Percentiles rank a stretch among this genome's conserved stretches.
Conservation (phyloP, 2,888 invertebrate species). For the Xanthorhoe spadicearia region DNA sequence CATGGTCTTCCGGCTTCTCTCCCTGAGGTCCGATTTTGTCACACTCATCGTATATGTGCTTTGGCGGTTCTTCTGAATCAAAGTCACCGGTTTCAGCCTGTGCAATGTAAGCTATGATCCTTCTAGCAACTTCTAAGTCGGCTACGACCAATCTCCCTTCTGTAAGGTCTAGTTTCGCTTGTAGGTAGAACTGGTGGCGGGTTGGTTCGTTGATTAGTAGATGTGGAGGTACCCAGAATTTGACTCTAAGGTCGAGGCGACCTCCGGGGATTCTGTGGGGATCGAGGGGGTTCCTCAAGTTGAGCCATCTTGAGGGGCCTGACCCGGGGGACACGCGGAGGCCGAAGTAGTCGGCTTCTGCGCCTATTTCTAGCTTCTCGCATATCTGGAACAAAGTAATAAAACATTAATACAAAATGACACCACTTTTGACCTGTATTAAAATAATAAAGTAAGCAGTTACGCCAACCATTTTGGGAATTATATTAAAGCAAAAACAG, state of each 20-base stretch:
- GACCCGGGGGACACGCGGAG: conserved; percentile 85
- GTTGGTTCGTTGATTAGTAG: conserved; percentile 93
- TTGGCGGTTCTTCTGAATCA: conserved; percentile 85
- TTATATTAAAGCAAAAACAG: neutral
- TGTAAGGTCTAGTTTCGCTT: conserved; percentile 90
- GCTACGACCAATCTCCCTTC: conserved; percentile 89
- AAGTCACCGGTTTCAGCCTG: conserved; percentile 90
- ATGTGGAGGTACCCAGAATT: conserved; percentile 97
- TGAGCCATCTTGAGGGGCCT: conserved; percentile 93
- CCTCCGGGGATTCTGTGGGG: conserved; percentile 88
- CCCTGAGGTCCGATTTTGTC: conserved; percentile 86
- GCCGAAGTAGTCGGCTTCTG: conserved; percentile 95
- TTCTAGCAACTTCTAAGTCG: conserved; percentile 88
- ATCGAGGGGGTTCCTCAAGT: conserved; percentile 92
- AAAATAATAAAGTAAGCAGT: neutral
- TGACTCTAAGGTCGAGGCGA: conserved; percentile 90
- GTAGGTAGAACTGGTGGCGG: conserved; percentile 94
- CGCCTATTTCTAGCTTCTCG: conserved; percentile 91
- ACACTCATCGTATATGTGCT: conserved; percentile 86
- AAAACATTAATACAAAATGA: neutral
- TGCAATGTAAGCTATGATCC: conserved; percentile 90
- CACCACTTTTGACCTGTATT: neutral
- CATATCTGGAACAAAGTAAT: conserved; percentile 88
- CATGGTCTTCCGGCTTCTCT: conserved; percentile 86
- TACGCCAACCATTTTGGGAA: neutral